Conservation (phyloP, 1,140 invertebrate species). For the Drosophila varians region DNA sequence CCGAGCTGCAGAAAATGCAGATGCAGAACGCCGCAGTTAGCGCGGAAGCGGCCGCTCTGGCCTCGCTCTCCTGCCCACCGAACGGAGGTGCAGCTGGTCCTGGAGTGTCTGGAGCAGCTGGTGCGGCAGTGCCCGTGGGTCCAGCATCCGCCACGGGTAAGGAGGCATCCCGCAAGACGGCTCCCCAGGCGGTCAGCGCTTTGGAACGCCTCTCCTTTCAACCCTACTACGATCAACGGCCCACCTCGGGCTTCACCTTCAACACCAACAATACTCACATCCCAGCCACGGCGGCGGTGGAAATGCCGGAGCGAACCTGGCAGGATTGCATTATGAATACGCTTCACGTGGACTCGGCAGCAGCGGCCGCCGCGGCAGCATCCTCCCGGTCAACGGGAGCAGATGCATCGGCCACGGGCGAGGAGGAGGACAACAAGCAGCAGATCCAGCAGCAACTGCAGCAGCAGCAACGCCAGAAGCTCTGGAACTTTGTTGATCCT, state of each 20-base stretch:
- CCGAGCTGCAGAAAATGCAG: slow-evolving; percentile 62
- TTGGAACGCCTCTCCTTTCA: slow-evolving; percentile 73
- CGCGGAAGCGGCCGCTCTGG: slow-evolving; percentile 51
- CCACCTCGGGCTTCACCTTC: slow-evolving; percentile 80
- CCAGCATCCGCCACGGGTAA: slow-evolving; percentile 21
- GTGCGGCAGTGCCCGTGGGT: slow-evolving; percentile 47
- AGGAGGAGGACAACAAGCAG: slow-evolving; percentile 68
- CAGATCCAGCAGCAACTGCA: slow-evolving; percentile 69
- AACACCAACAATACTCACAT: slow-evolving; percentile 82
- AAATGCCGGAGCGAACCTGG: slow-evolving; percentile 90
- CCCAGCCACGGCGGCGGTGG: slow-evolving; percentile 85
- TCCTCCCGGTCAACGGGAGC: slow-evolving; percentile 7
- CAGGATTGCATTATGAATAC: slow-evolving; percentile 88
- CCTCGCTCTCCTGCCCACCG: slow-evolving; percentile 64
- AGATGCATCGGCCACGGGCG: slow-evolving; percentile 15
- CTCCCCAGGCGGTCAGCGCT: slow-evolving; percentile 60
- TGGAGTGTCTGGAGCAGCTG: background rate
- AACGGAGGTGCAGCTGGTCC: slow-evolving; percentile 4
- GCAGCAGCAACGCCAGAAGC: slow-evolving; percentile 59
- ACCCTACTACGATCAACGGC: slow-evolving; percentile 78
- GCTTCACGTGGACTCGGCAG: slow-evolving; percentile 62
- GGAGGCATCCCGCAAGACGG: slow-evolving; percentile 44
- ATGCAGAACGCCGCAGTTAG: slow-evolving; percentile 28
- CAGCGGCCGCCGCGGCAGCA: slow-evolving; percentile 25
- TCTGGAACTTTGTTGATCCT: slow-evolving; percentile 94